Base-by-base conservation (phyloP, 2,888 invertebrate genomes). In the Thyatira batis region DNA sequence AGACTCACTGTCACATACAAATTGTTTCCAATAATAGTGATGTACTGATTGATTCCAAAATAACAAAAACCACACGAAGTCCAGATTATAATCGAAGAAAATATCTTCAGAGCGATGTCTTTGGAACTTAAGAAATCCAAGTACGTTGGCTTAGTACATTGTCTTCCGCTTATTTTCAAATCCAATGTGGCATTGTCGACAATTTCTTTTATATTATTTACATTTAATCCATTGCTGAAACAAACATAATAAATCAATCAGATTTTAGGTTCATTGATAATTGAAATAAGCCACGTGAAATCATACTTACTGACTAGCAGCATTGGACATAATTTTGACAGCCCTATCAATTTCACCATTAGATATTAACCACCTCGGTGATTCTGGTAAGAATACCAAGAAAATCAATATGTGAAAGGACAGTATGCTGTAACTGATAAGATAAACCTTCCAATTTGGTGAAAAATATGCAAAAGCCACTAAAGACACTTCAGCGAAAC, bases 351-450 rank as follows among this genome's bases (percentile, higher is more conserved):
- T 56, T 60, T 71, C 74, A 0, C 83, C 81, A 48, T 72, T 73
- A 8, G 80, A 65, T 51, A 85, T 65, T 25, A 85, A 68, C 85
- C 85, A 85, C 58, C 82, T 75, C 0, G 85, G 84, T 17, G 82
- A 77, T 59, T 85, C 85, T 21, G 85, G 82, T 20, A 84, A 30
- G 30, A 63, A 70, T 3, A 76, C 11, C 17, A 81, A 61, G 13
- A 76, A 53, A 3, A 69, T 6, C 20, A 78, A 61, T 49, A 84
- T 75, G 0, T 79, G 48, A 8, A 73, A 43, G 2, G 79, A 71
- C 0, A 67, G 62, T 9, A 69, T 45, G 28, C 75, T 65, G 45
- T 78, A 75, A 27, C 67, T 65, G 0, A 80, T 49, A 6, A 79
- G 55, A 30, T 73, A 84, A 6, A 67, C 63, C 46, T 78, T 74